Evolutionary conservation across 2,797 vertebrate species (phyloP).

Genomic region (Clamator glandarius): DNA sequence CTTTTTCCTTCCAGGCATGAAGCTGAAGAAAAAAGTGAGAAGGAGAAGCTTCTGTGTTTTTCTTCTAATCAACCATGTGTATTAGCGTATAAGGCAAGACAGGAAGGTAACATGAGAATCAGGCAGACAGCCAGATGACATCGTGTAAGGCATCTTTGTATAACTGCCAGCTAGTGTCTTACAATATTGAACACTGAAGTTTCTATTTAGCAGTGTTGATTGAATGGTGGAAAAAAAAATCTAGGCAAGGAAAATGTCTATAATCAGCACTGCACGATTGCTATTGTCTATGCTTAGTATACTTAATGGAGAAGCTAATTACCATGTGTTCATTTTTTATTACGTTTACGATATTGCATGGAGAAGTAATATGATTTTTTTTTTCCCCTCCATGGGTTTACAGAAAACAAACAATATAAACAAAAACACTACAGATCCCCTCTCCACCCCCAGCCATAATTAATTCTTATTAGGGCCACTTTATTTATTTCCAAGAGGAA

Average conservation of each 20-base stretch:
- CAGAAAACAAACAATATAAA: constrained; percentile 69
- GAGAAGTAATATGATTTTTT: constrained; percentile 63
- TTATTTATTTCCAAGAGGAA: constrained; percentile 68
- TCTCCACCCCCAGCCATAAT: constrained; percentile 44
- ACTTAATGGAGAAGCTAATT: constrained; percentile 74
- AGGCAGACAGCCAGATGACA: constrained; percentile 43
- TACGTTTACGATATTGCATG: constrained; percentile 49
- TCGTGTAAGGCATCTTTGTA: constrained; percentile 32
- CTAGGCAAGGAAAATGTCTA: constrained; percentile 69
- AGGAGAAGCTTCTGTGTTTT: constrained; percentile 48
- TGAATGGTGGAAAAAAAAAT: constrained; percentile 71
- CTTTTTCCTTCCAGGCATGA: constrained; percentile 51
- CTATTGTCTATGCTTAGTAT: constrained; percentile 70
- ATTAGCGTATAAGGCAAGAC: constrained; percentile 49
- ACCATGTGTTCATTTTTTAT: constrained; percentile 71
- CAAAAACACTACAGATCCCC: constrained; percentile 34
- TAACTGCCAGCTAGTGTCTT: constrained; percentile 58
- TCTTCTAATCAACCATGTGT: constrained; percentile 43
- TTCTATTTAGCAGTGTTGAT: constrained; percentile 70
- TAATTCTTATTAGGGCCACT: constrained; percentile 60
- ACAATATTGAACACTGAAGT: constrained; percentile 57
- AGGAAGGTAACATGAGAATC: constrained; percentile 23
- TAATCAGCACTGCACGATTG: constrained; percentile 66
- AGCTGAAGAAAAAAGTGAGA: constrained; percentile 52
- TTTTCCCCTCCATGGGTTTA: constrained; percentile 25